Percentiles rank a stretch among this genome's conserved stretches.
These are phyloP conservation scores for Synanceia verrucosa DNA, from an alignment of 2,797 vertebrate genomes.

Conservation along the genomic window DNA sequence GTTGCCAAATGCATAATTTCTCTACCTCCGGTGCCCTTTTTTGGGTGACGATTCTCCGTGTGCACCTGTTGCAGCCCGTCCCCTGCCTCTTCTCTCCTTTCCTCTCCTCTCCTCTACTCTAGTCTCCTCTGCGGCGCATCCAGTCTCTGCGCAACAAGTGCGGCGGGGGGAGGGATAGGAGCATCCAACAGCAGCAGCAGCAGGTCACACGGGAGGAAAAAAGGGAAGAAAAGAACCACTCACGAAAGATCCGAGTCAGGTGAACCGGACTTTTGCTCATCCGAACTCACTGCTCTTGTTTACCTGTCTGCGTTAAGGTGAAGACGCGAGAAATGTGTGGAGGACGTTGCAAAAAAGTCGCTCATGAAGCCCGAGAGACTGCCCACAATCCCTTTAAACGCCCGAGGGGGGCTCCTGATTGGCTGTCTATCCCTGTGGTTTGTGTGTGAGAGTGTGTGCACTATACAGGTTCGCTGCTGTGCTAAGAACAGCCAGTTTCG, in stretches of 20 bases:
- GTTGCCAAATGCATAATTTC: slow-evolving; percentile 15
- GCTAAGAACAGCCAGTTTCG: slow-evolving; percentile 13
- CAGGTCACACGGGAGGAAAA: slow-evolving; percentile 23
- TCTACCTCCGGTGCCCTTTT: slow-evolving; percentile 39
- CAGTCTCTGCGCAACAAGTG: slow-evolving; percentile 84
- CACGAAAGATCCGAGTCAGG: slow-evolving; percentile 38
- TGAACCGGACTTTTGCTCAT: slow-evolving; percentile 12
- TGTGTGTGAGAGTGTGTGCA: too few relatives aligned
- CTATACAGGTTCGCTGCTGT: not conserved
- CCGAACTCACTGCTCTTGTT: not conserved
- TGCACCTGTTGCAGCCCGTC: slow-evolving; percentile 75
- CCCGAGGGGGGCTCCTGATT: slow-evolving; percentile 78
- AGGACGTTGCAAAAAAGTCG: slow-evolving; percentile 55
- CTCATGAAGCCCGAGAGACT: slow-evolving; percentile 60
- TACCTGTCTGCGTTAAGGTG: slow-evolving; percentile 12
- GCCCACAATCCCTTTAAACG: slow-evolving; percentile 81
- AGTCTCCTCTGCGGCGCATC: slow-evolving; percentile 56
- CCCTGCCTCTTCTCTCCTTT: slow-evolving; percentile 64
- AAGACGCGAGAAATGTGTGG: slow-evolving; percentile 31
- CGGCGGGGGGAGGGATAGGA: slow-evolving; percentile 50
- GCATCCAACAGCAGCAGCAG: slow-evolving; percentile 46
- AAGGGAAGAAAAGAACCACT: not conserved
- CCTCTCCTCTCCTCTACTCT: too few relatives aligned
- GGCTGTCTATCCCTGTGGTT: slow-evolving; percentile 70
- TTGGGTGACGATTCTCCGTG: slow-evolving; percentile 46